Evolutionary conservation across 2,888 invertebrate species (phyloP).

Genomic region (Congeria kusceri): DNA sequence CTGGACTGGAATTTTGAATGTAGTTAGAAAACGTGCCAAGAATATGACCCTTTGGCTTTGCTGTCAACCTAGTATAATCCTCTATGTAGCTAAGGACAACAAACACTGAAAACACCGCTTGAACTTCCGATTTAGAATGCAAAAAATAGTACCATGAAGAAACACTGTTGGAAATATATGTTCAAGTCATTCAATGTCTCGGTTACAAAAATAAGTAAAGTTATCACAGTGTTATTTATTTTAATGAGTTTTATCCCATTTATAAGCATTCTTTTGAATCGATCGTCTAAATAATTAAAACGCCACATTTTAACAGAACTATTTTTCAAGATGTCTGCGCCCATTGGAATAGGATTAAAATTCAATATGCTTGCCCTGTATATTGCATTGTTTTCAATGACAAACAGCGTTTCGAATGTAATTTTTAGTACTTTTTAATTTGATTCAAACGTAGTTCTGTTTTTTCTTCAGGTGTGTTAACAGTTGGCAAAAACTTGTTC

Average conservation of each 20-base stretch:
- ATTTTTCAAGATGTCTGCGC: constrained; percentile 72
- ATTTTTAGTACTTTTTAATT: neutral
- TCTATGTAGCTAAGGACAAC: constrained; percentile 81
- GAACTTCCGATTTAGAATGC: constrained; percentile 58
- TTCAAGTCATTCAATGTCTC: too few species aligned
- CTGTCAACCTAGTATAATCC: too few species aligned
- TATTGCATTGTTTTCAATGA: constrained; percentile 3
- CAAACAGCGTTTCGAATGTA: constrained; percentile 3
- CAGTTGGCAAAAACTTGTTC: neutral
- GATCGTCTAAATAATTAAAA: neutral
- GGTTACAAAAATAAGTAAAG: too few species aligned
- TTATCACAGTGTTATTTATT: too few species aligned
- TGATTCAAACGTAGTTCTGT: neutral
- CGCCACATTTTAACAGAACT: constrained; percentile 26
- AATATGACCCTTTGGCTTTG: constrained; percentile 23
- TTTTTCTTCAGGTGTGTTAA: neutral
- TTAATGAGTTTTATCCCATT: too few species aligned
- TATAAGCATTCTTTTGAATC: too few species aligned
- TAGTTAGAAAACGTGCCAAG: constrained; percentile 30
- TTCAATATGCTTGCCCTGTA: neutral
- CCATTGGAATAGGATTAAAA: constrained; percentile 39
- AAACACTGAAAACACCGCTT: constrained; percentile 62
- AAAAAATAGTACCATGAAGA: constrained; percentile 32
- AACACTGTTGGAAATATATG: too few species aligned
- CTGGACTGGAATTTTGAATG: constrained; percentile 75